Conservation (phyloP, 1,140 invertebrate species). For the Reticulitermes speratus region DNA sequence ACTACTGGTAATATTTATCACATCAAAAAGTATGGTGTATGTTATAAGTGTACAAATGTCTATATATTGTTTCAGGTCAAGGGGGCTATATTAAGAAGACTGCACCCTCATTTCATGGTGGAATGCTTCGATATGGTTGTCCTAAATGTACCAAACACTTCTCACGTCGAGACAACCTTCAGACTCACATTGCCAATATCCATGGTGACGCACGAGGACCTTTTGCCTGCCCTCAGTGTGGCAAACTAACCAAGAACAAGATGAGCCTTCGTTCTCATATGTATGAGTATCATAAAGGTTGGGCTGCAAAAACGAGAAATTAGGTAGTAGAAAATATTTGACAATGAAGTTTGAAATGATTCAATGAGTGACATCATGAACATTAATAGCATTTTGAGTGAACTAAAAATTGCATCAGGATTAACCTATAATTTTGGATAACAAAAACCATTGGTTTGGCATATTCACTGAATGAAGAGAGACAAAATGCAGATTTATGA, state of each 20-base stretch:
- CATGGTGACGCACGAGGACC: constrained; percentile 38
- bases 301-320: not conserved
- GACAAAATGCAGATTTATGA: too few relatives aligned
- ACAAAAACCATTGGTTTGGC: too few relatives aligned
- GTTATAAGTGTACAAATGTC: too few relatives aligned
- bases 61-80: not conserved
- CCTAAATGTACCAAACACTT: constrained; percentile 26
- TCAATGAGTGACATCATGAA: too few relatives aligned
- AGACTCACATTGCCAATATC: constrained; percentile 38
- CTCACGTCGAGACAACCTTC: constrained; percentile 21
- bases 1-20: too few relatives aligned
- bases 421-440: too few relatives aligned
- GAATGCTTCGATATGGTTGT: constrained; percentile 8
- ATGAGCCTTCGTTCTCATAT: constrained; percentile 39
- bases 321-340: not conserved
- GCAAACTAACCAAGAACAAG: constrained; percentile 39
- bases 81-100: not conserved
- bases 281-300: constrained; percentile 35
- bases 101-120: not conserved
- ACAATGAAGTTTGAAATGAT: too few relatives aligned
- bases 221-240: constrained; percentile 38
- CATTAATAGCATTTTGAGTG: too few relatives aligned
- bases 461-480: too few relatives aligned
- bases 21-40: too few relatives aligned
- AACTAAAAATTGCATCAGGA: too few relatives aligned